Conservation (phyloP, 2,113 vertebrate species). For the Acrocephalus arundinaceus region DNA sequence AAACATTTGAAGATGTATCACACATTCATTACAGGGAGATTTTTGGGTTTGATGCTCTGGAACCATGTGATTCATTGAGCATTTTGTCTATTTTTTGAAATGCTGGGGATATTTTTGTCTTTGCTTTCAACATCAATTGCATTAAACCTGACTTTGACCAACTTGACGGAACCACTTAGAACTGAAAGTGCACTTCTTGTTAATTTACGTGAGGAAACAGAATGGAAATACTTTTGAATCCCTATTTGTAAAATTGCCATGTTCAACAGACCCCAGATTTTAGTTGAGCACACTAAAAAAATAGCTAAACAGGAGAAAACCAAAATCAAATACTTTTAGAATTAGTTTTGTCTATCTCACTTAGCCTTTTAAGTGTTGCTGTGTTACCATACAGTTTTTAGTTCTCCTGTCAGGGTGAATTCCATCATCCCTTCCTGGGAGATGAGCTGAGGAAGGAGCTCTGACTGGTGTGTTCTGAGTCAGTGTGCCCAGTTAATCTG, state of each 20-base stretch:
- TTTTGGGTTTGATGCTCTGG: not conserved
- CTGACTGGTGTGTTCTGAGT: not conserved
- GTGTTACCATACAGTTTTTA: not conserved
- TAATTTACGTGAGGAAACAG: not conserved
- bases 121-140: not conserved
- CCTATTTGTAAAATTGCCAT: not conserved
- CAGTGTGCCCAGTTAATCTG: not conserved
- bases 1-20: not conserved
- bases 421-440: not conserved
- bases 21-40: not conserved
- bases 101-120: not conserved
- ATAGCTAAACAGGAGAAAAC: not conserved
- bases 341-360: not conserved
- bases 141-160: not conserved
- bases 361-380: not conserved
- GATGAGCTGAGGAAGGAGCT: not conserved
- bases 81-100: not conserved
- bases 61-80: not conserved
- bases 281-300: not conserved
- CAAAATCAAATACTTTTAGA: not conserved
- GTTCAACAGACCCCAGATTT: not conserved
- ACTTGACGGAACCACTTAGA: not conserved
- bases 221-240: not conserved
- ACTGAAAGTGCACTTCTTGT: not conserved
- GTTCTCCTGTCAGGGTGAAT: not conserved